Conservation (phyloP, 2,797 vertebrate species). For the Syngnathus acus region DNA sequence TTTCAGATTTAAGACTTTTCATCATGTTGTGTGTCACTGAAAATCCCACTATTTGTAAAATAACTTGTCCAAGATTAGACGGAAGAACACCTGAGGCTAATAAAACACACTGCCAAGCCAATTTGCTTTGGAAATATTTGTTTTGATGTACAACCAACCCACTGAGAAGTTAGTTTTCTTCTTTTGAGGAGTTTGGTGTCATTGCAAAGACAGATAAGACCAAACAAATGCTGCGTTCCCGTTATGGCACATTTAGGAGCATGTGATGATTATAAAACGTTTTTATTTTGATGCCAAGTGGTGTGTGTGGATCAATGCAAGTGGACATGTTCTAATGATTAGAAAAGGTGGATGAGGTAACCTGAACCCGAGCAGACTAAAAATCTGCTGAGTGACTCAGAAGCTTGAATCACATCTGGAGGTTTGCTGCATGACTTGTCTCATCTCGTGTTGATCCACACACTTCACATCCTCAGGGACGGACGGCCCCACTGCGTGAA, state of each 20-base stretch:
- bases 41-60: slow-evolving; percentile 30
- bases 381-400: slow-evolving; percentile 8
- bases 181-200: background rate
- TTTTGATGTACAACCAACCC: background rate
- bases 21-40: slow-evolving; percentile 8
- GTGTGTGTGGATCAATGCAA: too few relatives aligned
- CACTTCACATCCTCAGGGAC: slow-evolving; percentile 3
- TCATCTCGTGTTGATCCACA: background rate
- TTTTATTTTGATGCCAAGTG: too few relatives aligned
- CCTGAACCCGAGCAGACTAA: slow-evolving; percentile 3
- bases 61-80: slow-evolving; percentile 18
- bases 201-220: background rate
- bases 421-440: slow-evolving; percentile 11
- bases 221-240: background rate
- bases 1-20: slow-evolving; percentile 7
- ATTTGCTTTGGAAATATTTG: slow-evolving; percentile 3
- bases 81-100: slow-evolving; percentile 17
- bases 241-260: background rate
- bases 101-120: background rate
- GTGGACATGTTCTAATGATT: background rate
- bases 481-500: background rate
- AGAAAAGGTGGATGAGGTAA: background rate
- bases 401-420: slow-evolving; percentile 16
- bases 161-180: background rate
- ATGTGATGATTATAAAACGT: too few relatives aligned